Base-by-base conservation (phyloP, 2,113 vertebrate genomes). In the Coturnix japonica region DNA sequence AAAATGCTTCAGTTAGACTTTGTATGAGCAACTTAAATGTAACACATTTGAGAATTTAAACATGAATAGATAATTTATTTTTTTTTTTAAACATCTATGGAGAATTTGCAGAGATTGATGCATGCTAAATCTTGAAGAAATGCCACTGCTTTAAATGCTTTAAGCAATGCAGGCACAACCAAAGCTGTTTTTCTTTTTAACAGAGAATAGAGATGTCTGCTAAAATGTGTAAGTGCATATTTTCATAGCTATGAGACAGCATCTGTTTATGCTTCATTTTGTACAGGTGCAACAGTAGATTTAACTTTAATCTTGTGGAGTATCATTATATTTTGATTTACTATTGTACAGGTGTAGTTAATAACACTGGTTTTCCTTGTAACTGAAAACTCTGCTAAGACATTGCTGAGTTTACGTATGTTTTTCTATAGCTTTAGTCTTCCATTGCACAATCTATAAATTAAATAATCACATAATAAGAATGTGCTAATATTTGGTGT, bases 1-100 rank as follows among this genome's bases (percentile, higher is more conserved):
- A 53, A 71, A 91, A 90, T 77, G 54, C 46, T 77, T 91, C 60
- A 91, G 75, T 63, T 65, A 71, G 70, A 60, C 21, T 86, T 90
- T 81, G 74, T 72, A 63, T 9, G 65, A 63, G 44, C 67, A 91
- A 41, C 46, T 14, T 90, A 81, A 87, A 85, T 60, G 49, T 81
- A 94, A 91, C 43, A 59, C 0, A 0, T 72, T 91, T 91, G 79
- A 88, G 65, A 86, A 91, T 75, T 91, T 83, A 83, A 78, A 78
- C 44, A 88, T 69, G 77, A 91, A 81, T 49, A 81, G 71, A 85
- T 69, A 88, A 86, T 73, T 83, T 37, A 12, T 13, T 26, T 28
- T 72, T 90, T 88, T 73, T 83, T 37, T 22, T 13, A 82, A 86
- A 37, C 78, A 84, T 41, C 39, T 31, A 49, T 53, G 49, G 88